Conservation (phyloP, 2,888 invertebrate species). For the Drosophila borealis region DNA sequence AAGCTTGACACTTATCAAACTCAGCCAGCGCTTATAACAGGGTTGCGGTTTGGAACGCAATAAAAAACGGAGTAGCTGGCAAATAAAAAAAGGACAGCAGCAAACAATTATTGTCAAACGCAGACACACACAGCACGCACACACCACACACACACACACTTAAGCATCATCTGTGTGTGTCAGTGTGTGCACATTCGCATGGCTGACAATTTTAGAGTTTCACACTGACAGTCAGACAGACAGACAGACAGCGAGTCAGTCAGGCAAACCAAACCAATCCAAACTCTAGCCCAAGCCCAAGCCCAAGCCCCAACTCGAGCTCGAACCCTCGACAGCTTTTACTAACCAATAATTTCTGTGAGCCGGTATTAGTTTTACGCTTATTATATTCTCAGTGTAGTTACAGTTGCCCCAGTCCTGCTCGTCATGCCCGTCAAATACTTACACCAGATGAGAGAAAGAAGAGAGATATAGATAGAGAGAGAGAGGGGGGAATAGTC, state of each 20-base stretch:
- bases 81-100: slow-evolving; percentile 57
- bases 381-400: slow-evolving; percentile 45
- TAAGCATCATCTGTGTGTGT: not conserved
- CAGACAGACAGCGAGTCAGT: slow-evolving; percentile 1
- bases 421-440: slow-evolving; percentile 10
- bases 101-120: slow-evolving; percentile 79
- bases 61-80: slow-evolving; percentile 62
- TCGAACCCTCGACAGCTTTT: slow-evolving; percentile 46
- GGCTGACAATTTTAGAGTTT: slow-evolving; percentile 52
- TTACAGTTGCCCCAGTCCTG: slow-evolving; percentile 11
- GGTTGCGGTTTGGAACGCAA: slow-evolving; percentile 60
- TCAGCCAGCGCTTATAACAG: slow-evolving; percentile 60
- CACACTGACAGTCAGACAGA: slow-evolving; percentile 15
- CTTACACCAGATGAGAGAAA: slow-evolving; percentile 24
- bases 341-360: slow-evolving; percentile 65
- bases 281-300: slow-evolving; percentile 4
- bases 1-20: slow-evolving; percentile 67
- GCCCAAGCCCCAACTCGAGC: slow-evolving; percentile 6
- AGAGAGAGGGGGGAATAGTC: not conserved
- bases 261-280: not conserved
- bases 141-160: slow-evolving; percentile 18
- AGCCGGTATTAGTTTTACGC: slow-evolving; percentile 63
- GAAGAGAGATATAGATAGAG: not conserved
- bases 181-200: slow-evolving; percentile 7
- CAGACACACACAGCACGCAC: slow-evolving; percentile 51